A percentile compares a stretch with the other conserved stretches of the same genome.
These are phyloP conservation scores for Dendronephthya gigantea DNA, from an alignment of 64 coral and sea anemone genomes.

Conservation along the genomic window DNA sequence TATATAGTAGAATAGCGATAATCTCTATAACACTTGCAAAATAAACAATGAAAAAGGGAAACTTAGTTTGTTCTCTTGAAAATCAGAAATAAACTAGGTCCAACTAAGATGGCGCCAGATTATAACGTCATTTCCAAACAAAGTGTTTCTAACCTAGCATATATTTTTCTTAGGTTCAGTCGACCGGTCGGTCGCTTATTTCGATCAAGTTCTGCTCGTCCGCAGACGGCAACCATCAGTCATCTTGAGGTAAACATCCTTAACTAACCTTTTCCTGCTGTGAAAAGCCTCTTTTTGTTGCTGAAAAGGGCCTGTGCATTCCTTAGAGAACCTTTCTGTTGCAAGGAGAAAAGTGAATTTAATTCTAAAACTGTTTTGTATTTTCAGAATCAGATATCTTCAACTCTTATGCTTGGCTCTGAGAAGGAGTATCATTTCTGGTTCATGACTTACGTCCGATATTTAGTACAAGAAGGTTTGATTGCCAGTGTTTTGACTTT, in stretches of 20 bases:
- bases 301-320: neutral
- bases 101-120: no score
- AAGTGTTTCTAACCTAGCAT: no score
- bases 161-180: constrained; percentile 43
- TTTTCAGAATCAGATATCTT: constrained; percentile 64
- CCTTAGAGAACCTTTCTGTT: no score
- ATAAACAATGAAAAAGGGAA: no score
- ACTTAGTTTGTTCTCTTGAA: no score
- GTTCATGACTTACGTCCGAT: constrained; percentile 80
- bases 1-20: no score
- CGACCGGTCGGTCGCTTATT: constrained; percentile 72
- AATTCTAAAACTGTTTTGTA: no score
- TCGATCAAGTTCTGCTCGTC: constrained; percentile 61
- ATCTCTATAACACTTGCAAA: no score
- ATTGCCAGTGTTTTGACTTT: neutral
- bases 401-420: constrained; percentile 69
- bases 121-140: no score
- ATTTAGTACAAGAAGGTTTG: constrained; percentile 79
- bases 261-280: no score
- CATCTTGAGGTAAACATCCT: constrained; percentile 61
- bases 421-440: constrained; percentile 87
- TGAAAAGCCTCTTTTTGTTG: neutral
- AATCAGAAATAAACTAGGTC: no score
- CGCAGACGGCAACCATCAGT: constrained; percentile 75
- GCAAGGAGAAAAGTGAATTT: no score